Conservation (phyloP, 2,797 vertebrate genomes). For the Acropternis orthonyx region DNA sequence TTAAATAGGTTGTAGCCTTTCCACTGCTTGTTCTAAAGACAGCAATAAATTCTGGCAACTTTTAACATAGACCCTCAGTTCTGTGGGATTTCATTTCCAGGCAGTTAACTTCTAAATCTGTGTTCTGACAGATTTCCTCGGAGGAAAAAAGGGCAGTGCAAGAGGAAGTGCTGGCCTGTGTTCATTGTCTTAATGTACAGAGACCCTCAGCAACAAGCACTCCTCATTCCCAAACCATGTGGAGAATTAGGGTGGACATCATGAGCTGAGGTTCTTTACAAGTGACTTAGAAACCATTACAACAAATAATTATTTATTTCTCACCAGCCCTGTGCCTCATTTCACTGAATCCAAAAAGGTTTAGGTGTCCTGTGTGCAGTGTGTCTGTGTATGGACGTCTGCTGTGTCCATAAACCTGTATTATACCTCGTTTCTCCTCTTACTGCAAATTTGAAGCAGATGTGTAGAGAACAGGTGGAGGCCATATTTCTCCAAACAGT, state of each 20-base stretch:
- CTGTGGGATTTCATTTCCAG: background rate
- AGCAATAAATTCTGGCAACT: background rate
- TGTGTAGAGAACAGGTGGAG: background rate
- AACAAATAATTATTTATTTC: background rate
- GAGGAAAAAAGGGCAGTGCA: background rate
- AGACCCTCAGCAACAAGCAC: background rate
- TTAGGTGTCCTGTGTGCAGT: background rate
- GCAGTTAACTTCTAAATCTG: background rate
- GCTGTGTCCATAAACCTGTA: background rate
- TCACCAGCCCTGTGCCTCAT: background rate
- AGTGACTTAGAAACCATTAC: background rate
- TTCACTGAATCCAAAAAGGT: background rate
- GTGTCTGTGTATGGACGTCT: rapidly evolving
- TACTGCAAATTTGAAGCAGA: constrained; percentile 1
- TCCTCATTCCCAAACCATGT: background rate
- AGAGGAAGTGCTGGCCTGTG: background rate
- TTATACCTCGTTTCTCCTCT: background rate
- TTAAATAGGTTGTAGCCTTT: background rate
- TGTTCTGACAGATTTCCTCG: background rate
- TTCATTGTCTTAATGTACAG: background rate
- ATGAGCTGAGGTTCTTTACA: background rate
- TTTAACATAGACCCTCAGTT: background rate
- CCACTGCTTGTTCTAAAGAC: background rate
- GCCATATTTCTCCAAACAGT: background rate
- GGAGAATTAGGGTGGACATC: background rate